phyloP scores from a whole-genome alignment of 2,113 vertebrate species.

The Callocephalon fimbriatum region DNA sequence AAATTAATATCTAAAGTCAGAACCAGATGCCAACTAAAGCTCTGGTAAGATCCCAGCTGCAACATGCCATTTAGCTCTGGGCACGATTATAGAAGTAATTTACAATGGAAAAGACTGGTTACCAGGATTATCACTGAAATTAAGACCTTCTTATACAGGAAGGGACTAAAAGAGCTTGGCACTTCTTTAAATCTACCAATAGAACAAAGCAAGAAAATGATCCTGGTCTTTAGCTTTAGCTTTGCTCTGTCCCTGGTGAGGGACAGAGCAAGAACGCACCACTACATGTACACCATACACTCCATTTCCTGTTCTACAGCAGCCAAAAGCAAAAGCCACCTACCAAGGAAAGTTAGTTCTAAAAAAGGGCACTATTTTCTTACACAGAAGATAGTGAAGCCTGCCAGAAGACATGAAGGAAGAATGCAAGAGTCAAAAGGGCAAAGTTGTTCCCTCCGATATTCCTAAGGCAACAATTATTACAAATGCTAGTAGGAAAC shows the following conservation, averaged over 20 bases:
- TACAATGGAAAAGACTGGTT: not conserved
- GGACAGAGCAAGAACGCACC: not conserved
- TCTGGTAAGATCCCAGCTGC: not conserved
- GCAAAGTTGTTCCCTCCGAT: not conserved
- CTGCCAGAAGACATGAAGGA: not conserved
- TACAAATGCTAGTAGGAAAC: not conserved
- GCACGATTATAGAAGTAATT: not conserved
- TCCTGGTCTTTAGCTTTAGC: rapidly evolving
- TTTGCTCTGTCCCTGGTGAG: too few species aligned
- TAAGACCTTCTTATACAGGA: not conserved
- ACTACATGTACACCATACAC: not conserved
- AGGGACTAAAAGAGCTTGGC: not conserved
- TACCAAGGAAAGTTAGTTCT: not conserved
- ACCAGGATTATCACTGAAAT: not conserved
- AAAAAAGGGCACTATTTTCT: not conserved
- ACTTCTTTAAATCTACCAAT: not conserved
- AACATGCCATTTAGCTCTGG: not conserved
- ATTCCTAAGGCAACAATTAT: not conserved
- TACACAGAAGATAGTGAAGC: not conserved
- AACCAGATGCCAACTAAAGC: not conserved
- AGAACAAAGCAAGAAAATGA: not conserved
- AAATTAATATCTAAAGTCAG: not conserved
- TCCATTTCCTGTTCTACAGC: not conserved
- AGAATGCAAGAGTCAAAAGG: not conserved
- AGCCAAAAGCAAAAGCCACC: not conserved